phyloP scores from a whole-genome alignment of 2,888 invertebrate genomes.

The Cephus nigrinus region DNA sequence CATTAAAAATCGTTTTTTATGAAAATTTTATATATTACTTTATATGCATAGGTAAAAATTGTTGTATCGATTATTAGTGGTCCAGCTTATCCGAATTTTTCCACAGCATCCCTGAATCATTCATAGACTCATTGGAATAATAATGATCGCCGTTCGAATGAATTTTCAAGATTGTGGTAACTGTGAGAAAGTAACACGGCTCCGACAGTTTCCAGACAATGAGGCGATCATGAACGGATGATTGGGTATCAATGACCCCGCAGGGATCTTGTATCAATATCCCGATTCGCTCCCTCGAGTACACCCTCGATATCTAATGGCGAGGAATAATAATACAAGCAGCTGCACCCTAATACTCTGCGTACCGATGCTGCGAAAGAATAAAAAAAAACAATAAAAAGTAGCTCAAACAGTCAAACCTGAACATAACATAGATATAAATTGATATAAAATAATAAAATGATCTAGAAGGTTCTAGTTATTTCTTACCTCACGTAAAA shows the following conservation, averaged over 20 bases:
- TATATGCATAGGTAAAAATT: neutral
- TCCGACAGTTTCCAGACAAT: conserved; percentile 50
- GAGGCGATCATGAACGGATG: conserved; percentile 54
- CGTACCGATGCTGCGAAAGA: neutral
- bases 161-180: conserved; percentile 50
- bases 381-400: neutral
- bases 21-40: too few relatives aligned
- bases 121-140: neutral
- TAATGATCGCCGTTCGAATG: conserved; percentile 28
- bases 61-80: neutral
- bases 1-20: neutral
- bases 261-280: conserved; percentile 40
- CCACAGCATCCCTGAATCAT: neutral
- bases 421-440: neutral
- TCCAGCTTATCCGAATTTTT: neutral
- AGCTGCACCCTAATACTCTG: neutral
- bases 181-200: conserved; percentile 53
- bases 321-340: conserved; percentile 34
- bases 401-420: conserved; percentile 2
- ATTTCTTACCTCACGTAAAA: conserved; percentile 10
- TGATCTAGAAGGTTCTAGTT: conserved; percentile 8
- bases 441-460: conserved; percentile 10
- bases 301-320: conserved; percentile 46
- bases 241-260: conserved; percentile 64
- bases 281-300: conserved; percentile 41